These are phyloP conservation scores for Hippoglossus hippoglossus DNA, from an alignment of 2,797 vertebrate genomes.

Conservation along the genomic window DNA sequence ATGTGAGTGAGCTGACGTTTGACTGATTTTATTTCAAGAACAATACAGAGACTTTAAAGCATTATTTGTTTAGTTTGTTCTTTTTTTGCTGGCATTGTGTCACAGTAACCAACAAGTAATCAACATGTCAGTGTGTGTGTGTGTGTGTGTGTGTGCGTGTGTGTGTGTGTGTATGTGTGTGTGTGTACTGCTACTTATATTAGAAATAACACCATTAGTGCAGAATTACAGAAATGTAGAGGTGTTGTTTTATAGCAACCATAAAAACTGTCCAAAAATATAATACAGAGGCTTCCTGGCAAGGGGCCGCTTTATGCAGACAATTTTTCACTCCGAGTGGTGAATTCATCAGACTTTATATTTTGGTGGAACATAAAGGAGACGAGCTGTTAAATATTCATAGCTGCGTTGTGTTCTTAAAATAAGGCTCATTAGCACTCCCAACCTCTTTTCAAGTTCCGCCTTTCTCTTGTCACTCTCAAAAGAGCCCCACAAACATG, in stretches of 20 bases:
- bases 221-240: background rate
- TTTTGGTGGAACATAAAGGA: constrained; percentile 76
- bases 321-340: constrained; percentile 54
- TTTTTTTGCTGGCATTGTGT: background rate
- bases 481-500: constrained; percentile 69
- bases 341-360: constrained; percentile 68
- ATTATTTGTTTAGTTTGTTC: background rate
- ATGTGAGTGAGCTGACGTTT: background rate
- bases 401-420: constrained; percentile 81
- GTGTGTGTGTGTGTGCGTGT: background rate
- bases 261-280: background rate
- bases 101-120: no score
- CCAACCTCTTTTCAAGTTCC: constrained; percentile 79
- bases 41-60: background rate
- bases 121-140: background rate
- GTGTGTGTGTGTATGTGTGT: no score
- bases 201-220: background rate
- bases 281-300: constrained; percentile 19
- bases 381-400: constrained; percentile 83
- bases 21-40: background rate
- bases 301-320: constrained; percentile 26
- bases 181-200: background rate
- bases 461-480: constrained; percentile 75
- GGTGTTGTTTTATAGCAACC: constrained; percentile 12
- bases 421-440: constrained; percentile 86